A percentile compares a stretch with the other conserved stretches of the same genome.
phyloP scores from a whole-genome alignment of 2,888 invertebrate genomes.

The Cryptophagus acutangulus region DNA sequence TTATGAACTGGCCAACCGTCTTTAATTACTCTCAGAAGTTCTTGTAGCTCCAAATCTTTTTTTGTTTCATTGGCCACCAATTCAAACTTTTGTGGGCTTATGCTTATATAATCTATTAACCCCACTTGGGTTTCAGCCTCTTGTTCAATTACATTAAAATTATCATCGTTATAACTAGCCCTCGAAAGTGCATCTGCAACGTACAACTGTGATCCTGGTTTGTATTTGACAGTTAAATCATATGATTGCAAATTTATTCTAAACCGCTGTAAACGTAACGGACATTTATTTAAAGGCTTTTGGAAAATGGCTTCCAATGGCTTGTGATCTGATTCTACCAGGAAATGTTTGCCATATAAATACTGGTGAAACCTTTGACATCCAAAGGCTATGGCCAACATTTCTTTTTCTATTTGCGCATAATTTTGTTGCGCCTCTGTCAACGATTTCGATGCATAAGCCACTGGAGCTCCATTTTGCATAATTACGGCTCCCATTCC shows the following conservation, averaged over 20 bases:
- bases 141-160: constrained; percentile 4
- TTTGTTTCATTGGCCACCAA: neutral
- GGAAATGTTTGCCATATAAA: constrained; percentile 22
- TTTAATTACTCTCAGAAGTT: neutral
- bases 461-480: constrained; percentile 25
- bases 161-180: constrained; percentile 19
- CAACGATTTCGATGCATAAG: constrained; percentile 28
- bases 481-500: constrained; percentile 23
- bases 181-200: constrained; percentile 33
- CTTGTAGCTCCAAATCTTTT: neutral
- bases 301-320: constrained; percentile 27
- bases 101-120: neutral
- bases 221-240: constrained; percentile 18
- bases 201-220: constrained; percentile 31
- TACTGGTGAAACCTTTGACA: constrained; percentile 26
- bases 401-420: constrained; percentile 30
- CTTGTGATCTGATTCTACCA: constrained; percentile 30
- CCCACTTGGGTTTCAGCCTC: constrained; percentile 6
- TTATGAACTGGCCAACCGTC: constrained; percentile 15
- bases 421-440: constrained; percentile 23
- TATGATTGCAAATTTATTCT: constrained; percentile 16
- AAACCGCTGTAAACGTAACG: constrained; percentile 14
- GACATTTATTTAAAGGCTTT: constrained; percentile 19
- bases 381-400: constrained; percentile 25
- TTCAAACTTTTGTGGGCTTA: neutral